Conservation (phyloP, 2,888 invertebrate genomes). For the Tetragnatha montana region DNA sequence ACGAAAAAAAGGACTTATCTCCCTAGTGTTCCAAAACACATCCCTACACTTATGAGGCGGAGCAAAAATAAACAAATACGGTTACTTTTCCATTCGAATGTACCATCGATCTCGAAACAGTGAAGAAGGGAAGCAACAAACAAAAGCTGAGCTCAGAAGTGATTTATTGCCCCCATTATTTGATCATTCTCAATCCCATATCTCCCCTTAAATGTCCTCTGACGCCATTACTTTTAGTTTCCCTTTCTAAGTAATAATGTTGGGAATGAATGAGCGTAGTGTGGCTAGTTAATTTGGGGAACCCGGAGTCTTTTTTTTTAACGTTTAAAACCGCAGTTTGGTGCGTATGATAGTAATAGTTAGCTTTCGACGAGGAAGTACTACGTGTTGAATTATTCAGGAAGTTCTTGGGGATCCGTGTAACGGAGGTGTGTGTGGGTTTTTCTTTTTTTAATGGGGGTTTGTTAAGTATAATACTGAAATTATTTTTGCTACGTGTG, state of each 20-base stretch:
- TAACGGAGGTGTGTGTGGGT: too few relatives aligned
- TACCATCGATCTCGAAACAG: constrained; percentile 6
- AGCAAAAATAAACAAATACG: background rate
- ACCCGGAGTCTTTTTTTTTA: background rate
- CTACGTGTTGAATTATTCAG: background rate
- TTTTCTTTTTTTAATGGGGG: too few relatives aligned
- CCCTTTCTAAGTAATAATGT: constrained; percentile 8
- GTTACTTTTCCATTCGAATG: constrained; percentile 30
- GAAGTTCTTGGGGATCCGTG: too few relatives aligned
- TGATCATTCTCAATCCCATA: constrained; percentile 39
- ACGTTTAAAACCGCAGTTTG: background rate
- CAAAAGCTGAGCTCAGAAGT: constrained; percentile 2
- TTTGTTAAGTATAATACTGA: too few relatives aligned
- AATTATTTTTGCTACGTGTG: too few relatives aligned
- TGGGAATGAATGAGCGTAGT: background rate
- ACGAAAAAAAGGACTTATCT: constrained; percentile 4
- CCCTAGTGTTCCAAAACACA: background rate
- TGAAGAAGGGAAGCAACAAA: constrained; percentile 16
- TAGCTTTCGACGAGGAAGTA: background rate
- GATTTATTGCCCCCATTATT: constrained; percentile 33
- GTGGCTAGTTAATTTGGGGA: background rate
- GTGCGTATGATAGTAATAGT: background rate
- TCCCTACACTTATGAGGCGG: background rate
- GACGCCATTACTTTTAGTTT: constrained; percentile 31
- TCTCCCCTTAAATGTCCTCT: constrained; percentile 18